Evolutionary conservation across 2,888 invertebrate genomes (phyloP).

Genomic region (Brachylomia viminalis): DNA sequence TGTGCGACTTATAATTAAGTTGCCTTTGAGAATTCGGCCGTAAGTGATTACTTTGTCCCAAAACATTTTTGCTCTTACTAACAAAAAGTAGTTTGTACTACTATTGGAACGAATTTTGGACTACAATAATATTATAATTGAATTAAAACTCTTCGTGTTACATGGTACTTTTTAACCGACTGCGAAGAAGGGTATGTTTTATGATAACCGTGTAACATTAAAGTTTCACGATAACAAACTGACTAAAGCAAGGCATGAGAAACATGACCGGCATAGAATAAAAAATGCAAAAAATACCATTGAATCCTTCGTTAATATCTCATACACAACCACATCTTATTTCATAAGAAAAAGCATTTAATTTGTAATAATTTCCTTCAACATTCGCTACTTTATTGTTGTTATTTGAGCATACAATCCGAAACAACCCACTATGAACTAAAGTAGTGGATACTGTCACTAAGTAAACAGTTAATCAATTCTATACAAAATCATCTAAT

Average conservation of each 20-base stretch:
- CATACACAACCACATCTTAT: slow-evolving; percentile 86
- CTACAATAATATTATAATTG: not conserved
- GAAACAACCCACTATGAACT: slow-evolving; percentile 34
- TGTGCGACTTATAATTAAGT: too few relatives aligned
- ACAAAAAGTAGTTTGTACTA: slow-evolving; percentile 5
- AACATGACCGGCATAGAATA: slow-evolving; percentile 62
- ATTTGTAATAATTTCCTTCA: slow-evolving; percentile 41
- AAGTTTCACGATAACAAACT: slow-evolving; percentile 11
- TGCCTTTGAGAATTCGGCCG: not conserved
- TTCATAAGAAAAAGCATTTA: slow-evolving; percentile 82
- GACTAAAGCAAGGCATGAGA: slow-evolving; percentile 51
- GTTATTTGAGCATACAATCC: slow-evolving; percentile 62
- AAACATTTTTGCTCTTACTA: slow-evolving; percentile 5
- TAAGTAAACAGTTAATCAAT: slow-evolving; percentile 48
- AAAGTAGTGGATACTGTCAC: slow-evolving; percentile 13
- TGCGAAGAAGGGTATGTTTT: not conserved
- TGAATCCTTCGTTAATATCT: slow-evolving; percentile 72
- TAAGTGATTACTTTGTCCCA: slow-evolving; percentile 7
- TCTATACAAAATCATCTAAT: slow-evolving; percentile 34
- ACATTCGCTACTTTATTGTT: slow-evolving; percentile 55
- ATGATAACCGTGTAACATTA: not conserved
- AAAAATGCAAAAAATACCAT: slow-evolving; percentile 76
- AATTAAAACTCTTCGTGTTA: slow-evolving; percentile 25
- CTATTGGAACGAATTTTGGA: not conserved
- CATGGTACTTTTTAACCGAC: not conserved